Conservation (phyloP, 2,888 invertebrate species). For the Coelogynopora nodosa region DNA sequence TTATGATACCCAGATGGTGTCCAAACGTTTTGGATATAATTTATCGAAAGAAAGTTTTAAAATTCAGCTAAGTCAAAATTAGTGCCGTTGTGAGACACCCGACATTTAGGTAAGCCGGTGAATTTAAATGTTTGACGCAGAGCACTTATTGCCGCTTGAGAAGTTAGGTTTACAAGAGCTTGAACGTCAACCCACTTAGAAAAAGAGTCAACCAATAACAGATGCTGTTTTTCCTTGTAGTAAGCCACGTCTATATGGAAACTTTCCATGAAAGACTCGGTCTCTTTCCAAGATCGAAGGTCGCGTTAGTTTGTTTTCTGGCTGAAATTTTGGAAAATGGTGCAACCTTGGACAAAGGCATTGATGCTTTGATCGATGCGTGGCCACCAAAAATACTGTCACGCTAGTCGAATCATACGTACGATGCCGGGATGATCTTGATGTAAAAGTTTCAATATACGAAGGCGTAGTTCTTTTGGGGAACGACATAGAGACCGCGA, state of each 20-base stretch:
- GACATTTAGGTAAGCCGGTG: background rate
- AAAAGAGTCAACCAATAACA: background rate
- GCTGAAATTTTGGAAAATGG: background rate
- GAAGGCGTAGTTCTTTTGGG: background rate
- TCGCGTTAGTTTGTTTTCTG: background rate
- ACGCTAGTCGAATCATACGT: slow-evolving; percentile 29
- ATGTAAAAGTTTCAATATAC: background rate
- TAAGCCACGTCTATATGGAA: background rate
- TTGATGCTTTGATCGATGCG: slow-evolving; percentile 5
- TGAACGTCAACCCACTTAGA: slow-evolving; percentile 7
- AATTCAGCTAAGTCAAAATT: background rate
- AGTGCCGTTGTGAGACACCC: background rate
- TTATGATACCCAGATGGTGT: background rate
- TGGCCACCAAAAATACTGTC: slow-evolving; percentile 40
- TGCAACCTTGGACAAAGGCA: background rate
- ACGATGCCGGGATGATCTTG: slow-evolving; percentile 14
- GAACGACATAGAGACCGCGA: background rate
- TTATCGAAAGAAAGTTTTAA: background rate
- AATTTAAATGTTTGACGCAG: background rate
- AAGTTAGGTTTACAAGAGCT: background rate
- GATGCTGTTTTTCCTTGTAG: background rate
- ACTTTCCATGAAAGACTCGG: slow-evolving; percentile 1
- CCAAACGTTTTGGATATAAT: background rate
- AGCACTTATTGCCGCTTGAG: background rate
- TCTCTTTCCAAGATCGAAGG: slow-evolving; percentile 14